Evolutionary conservation across 2,113 vertebrate species (phyloP), one percentile per base, ranked within the genome.

Genomic region (Falcunculus frontatus): DNA sequence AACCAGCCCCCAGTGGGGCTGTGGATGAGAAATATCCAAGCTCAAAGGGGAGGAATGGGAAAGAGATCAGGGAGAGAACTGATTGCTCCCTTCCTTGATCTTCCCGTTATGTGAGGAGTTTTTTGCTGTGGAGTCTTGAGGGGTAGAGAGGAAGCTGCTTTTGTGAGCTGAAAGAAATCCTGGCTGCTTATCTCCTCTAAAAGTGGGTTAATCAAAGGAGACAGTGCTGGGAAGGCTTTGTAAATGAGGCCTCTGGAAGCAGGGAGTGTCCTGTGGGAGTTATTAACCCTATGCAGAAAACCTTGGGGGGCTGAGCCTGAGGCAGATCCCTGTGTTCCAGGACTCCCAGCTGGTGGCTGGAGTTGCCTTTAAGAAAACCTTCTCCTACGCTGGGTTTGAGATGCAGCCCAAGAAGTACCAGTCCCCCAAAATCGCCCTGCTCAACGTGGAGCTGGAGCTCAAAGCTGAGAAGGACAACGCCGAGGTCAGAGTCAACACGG

Each of bases 391-490:
- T 18, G 99, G 99, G 1, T 99, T 99, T 96, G 99, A 99, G 97
- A 99, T 99, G 99, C 99, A 99, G 93, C 99, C 99, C 74, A 99
- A 99, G 94, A 98, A 98, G 67, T 99, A 99, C 11, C 97, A 98
- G 22, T 97, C 98, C 16, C 99, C 98, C 68, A 99, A 95, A 96
- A 99, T 99, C 0, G 99, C 99, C 17, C 93, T 99, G 93, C 98
- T 99, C 76, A 99, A 99, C 4, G 98, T 99, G 44, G 99, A 99
- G 96, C 98, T 99, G 52, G 99, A 99, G 96, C 98, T 99, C 64
- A 99, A 99, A 96, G 99, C 99, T 0, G 99, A 99, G 97, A 99
- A 99, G 95, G 99, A 99, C 77, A 99, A 99, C 4, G 99, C 99
- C 0, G 99, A 99, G 96, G 97, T 99, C 92, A 97, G 99, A 41